These are phyloP conservation scores for Rhagophthalmus giganteus DNA, from an alignment of 2,888 invertebrate genomes.

Conservation along the genomic window DNA sequence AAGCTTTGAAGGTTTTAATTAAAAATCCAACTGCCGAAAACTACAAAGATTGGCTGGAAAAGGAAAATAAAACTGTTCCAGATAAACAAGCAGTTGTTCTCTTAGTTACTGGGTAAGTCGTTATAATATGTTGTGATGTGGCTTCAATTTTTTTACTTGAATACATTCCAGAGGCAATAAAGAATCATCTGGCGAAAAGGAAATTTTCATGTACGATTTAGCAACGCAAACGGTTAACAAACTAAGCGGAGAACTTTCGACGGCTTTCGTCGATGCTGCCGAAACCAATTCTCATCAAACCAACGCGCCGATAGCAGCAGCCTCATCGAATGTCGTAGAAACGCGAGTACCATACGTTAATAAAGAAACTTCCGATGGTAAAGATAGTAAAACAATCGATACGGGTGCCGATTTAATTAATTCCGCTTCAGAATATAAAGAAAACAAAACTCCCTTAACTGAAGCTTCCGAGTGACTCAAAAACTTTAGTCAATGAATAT, in stretches of 20 bases:
- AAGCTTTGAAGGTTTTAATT: constrained; percentile 73
- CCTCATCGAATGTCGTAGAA: constrained; percentile 46
- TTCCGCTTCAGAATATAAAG: constrained; percentile 41
- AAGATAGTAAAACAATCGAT: background rate
- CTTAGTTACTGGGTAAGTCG: constrained; percentile 77
- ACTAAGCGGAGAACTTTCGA: constrained; percentile 78
- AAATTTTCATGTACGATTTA: constrained; percentile 88
- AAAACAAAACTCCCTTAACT: constrained; percentile 41
- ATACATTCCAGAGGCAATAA: constrained; percentile 30
- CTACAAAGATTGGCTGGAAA: constrained; percentile 78
- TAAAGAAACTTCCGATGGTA: constrained; percentile 18
- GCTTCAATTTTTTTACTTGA: constrained; percentile 13
- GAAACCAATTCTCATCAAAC: constrained; percentile 70
- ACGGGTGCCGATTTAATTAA: constrained; percentile 30
- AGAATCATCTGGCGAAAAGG: constrained; percentile 61
- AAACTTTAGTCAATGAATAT: constrained; percentile 44
- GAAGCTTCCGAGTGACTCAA: constrained; percentile 45
- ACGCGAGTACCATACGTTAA: constrained; percentile 42
- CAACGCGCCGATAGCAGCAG: constrained; percentile 30
- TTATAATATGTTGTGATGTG: background rate
- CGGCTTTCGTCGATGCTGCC: constrained; percentile 84
- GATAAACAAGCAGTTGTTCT: constrained; percentile 81
- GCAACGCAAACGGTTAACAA: constrained; percentile 73
- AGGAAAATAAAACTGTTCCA: constrained; percentile 72
- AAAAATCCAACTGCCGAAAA: constrained; percentile 76